phyloP scores from a whole-genome alignment of 1,140 invertebrate species.

The Apis laboriosa region DNA sequence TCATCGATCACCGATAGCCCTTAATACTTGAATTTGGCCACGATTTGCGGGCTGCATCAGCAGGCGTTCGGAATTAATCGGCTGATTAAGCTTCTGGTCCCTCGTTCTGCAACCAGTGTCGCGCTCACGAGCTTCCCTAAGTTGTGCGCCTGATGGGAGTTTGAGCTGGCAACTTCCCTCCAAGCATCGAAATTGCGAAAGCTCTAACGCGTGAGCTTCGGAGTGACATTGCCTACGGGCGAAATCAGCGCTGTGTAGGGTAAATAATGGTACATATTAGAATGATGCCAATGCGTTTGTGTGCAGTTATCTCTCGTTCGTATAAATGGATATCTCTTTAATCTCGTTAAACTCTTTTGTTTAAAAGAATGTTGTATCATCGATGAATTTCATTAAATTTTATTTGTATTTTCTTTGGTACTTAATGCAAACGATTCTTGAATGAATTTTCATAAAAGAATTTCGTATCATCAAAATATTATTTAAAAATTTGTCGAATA shows the following conservation, averaged over 20 bases:
- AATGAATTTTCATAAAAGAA: no score
- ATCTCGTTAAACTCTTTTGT: no score
- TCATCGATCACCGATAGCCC: constrained; percentile 54
- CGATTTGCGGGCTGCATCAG: constrained; percentile 22
- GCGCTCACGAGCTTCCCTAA: constrained; percentile 17
- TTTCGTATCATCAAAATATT: no score
- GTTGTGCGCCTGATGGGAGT: constrained; percentile 62
- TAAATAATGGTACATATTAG: constrained; percentile 36
- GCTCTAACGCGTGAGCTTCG: constrained; percentile 56
- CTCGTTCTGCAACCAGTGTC: constrained; percentile 12
- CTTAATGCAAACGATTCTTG: no score
- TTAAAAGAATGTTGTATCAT: no score
- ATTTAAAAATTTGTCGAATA: no score
- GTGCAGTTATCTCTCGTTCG: no score
- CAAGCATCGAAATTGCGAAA: constrained; percentile 53
- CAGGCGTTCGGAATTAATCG: constrained; percentile 62
- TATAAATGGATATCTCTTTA: no score
- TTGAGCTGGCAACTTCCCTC: constrained; percentile 59
- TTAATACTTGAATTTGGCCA: constrained; percentile 35
- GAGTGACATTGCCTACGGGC: constrained; percentile 41
- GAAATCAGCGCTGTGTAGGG: constrained; percentile 23
- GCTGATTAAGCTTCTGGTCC: constrained; percentile 63
- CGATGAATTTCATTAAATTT: no score
- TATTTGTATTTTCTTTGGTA: no score
- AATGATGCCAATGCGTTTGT: neutral